Evolutionary conservation across 2,113 vertebrate genomes (phyloP).

Genomic region (Ictalurus punctatus): DNA sequence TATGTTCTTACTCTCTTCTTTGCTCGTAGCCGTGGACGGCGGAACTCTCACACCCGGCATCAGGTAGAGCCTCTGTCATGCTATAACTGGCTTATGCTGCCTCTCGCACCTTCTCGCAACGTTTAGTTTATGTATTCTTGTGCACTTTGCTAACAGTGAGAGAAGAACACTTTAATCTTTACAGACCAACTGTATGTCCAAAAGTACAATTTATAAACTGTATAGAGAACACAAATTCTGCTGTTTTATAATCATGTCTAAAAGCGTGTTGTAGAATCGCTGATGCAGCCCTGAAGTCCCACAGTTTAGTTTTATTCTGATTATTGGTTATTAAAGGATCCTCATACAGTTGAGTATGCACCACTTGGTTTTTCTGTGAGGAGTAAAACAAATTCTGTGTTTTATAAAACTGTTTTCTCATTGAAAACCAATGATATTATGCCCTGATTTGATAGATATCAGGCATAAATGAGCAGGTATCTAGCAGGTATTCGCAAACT

Average conservation of each 20-base stretch:
- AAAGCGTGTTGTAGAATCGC: neutral
- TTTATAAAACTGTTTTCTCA: neutral
- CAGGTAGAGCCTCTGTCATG: constrained; percentile 83
- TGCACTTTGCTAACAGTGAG: neutral
- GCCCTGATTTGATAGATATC: neutral
- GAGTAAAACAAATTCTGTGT: neutral
- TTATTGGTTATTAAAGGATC: neutral
- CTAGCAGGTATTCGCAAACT: neutral
- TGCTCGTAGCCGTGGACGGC: constrained; percentile 92
- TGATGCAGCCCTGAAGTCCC: neutral
- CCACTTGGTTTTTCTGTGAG: no score
- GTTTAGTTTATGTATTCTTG: neutral
- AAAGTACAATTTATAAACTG: neutral
- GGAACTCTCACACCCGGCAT: constrained; percentile 96
- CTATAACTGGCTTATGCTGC: constrained; percentile 54
- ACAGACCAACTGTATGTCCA: neutral
- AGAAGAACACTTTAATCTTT: neutral
- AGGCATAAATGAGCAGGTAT: neutral
- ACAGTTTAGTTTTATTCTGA: neutral
- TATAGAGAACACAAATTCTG: neutral
- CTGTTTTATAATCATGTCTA: neutral
- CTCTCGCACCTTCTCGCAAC: constrained; percentile 18
- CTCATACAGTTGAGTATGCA: neutral
- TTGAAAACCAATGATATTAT: neutral
- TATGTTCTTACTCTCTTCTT: constrained; percentile 71